Conservation (phyloP, 35 echinoderm and acorn worm genomes). For the Stichopus chloronotus region DNA sequence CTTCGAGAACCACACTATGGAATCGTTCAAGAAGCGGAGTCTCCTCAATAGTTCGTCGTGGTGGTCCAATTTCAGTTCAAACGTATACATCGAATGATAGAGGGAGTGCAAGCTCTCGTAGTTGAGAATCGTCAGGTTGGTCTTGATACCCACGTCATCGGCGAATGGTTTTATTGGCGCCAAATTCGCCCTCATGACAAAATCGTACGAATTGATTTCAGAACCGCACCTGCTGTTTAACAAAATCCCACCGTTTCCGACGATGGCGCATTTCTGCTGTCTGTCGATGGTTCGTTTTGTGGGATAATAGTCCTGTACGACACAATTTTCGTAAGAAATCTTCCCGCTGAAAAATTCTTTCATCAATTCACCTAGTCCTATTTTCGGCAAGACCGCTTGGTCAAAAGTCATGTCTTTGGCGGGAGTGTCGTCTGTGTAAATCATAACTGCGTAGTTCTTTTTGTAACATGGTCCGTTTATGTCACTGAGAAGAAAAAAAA, state of each 20-base stretch:
- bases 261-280: constrained; percentile 66
- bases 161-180: constrained; percentile 49
- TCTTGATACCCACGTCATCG: constrained; percentile 60
- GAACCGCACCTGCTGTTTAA: constrained; percentile 64
- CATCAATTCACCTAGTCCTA: constrained; percentile 4
- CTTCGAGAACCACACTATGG: constrained; percentile 77
- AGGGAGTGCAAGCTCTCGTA: constrained; percentile 43
- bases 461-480: constrained; percentile 49
- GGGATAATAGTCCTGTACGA: constrained; percentile 57
- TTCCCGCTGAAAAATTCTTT: constrained; percentile 42
- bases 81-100: constrained; percentile 55
- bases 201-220: constrained; percentile 71
- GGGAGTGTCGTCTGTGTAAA: constrained; percentile 40
- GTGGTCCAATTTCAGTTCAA: constrained; percentile 42
- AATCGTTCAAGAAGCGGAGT: constrained; percentile 68
- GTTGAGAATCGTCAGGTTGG: constrained; percentile 70
- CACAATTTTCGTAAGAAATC: constrained; percentile 56
- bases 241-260: constrained; percentile 77
- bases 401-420: constrained; percentile 41
- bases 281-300: constrained; percentile 5
- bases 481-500: constrained; percentile 33
- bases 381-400: constrained; percentile 30
- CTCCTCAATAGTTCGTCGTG: constrained; percentile 39
- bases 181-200: constrained; percentile 75
- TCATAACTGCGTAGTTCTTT: constrained; percentile 59